Percentiles rank a stretch among this genome's conserved stretches.
Conservation (phyloP, 2,888 invertebrate species). For the Athalia rosae region DNA sequence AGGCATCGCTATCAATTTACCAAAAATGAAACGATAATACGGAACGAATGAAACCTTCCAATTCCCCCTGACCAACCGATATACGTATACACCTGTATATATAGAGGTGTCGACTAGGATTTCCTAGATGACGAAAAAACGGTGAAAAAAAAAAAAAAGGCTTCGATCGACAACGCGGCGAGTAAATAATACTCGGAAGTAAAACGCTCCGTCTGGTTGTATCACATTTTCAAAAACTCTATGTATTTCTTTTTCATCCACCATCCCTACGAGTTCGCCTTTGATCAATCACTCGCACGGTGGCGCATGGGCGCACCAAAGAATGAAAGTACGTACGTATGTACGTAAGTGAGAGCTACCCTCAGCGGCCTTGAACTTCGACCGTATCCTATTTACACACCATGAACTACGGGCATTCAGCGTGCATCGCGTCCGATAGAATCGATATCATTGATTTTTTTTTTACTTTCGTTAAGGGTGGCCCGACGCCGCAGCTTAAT, state of each 20-base stretch:
- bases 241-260: too few relatives aligned
- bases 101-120: constrained; percentile 40
- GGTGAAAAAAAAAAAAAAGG: constrained; percentile 14
- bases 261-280: too few relatives aligned
- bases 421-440: constrained; percentile 53
- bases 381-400: constrained; percentile 37
- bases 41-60: constrained; percentile 25
- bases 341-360: background rate
- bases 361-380: constrained; percentile 55
- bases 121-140: constrained; percentile 2
- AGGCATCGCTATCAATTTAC: constrained; percentile 10
- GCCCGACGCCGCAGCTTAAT: constrained; percentile 50
- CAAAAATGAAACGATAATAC: constrained; percentile 9
- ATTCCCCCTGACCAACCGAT: background rate
- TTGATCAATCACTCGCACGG: too few relatives aligned
- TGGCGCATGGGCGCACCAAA: too few relatives aligned
- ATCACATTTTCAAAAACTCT: too few relatives aligned
- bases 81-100: too few relatives aligned
- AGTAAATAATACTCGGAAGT: too few relatives aligned
- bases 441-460: constrained; percentile 60
- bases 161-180: constrained; percentile 33
- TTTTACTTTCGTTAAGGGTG: constrained; percentile 45
- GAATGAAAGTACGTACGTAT: background rate
- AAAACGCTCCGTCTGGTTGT: too few relatives aligned
- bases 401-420: constrained; percentile 26